phyloP scores from a whole-genome alignment of 2,113 vertebrate genomes.

The Labeo catla region DNA sequence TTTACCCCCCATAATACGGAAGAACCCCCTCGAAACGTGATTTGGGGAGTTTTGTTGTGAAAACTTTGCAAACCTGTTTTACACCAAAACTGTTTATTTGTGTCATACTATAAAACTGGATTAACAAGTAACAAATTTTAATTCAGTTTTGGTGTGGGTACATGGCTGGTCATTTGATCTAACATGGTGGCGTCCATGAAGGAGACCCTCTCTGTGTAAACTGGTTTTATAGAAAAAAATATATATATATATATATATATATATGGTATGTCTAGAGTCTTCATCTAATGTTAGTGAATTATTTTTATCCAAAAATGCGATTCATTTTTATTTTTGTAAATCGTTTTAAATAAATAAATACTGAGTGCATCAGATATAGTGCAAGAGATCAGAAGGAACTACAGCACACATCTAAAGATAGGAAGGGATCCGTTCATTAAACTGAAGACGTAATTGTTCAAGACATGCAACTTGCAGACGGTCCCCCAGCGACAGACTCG shows the following conservation, averaged over 20 bases:
- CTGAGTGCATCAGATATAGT: background rate
- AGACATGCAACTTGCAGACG: slow-evolving; percentile 47
- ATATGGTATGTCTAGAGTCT: background rate
- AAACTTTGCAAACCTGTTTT: too few species aligned
- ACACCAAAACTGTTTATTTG: background rate
- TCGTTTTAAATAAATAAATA: background rate
- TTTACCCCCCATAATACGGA: too few species aligned
- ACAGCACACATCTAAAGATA: background rate
- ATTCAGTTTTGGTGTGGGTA: background rate
- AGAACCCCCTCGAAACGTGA: too few species aligned
- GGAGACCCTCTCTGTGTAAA: too few species aligned
- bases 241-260: too few species aligned
- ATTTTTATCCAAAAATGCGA: background rate
- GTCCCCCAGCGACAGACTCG: slow-evolving; percentile 18
- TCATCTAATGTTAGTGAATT: background rate
- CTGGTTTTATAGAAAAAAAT: too few species aligned
- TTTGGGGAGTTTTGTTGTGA: too few species aligned
- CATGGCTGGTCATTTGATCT: background rate
- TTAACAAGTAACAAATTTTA: background rate
- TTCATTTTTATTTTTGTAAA: background rate
- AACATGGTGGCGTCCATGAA: background rate
- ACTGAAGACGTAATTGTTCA: background rate
- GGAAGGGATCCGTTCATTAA: slow-evolving; percentile 3
- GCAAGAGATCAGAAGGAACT: background rate
- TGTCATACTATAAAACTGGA: background rate